These are phyloP conservation scores for Otis tarda DNA, from an alignment of 2,113 vertebrate genomes.

Conservation along the genomic window DNA sequence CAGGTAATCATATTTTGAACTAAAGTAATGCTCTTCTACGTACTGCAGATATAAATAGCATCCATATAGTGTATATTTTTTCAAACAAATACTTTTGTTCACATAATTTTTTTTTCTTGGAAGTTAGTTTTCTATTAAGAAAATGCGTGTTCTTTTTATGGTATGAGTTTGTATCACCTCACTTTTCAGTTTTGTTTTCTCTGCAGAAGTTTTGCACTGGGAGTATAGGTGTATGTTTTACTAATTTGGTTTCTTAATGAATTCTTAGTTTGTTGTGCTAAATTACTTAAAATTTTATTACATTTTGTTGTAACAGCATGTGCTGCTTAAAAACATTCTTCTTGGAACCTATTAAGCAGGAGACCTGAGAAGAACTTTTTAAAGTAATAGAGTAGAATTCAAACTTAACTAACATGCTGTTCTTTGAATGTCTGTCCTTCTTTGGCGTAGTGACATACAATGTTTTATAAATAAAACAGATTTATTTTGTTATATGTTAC, in stretches of 20 bases:
- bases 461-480: background rate
- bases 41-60: background rate
- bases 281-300: background rate
- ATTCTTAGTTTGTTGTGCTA: background rate
- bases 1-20: constrained; percentile 74
- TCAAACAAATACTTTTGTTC: background rate
- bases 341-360: background rate
- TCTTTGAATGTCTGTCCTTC: background rate
- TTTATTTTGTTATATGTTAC: background rate
- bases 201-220: background rate
- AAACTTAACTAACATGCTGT: background rate
- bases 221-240: background rate
- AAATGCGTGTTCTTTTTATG: background rate
- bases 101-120: background rate
- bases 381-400: background rate
- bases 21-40: background rate
- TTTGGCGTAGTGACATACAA: background rate
- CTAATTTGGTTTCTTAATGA: background rate
- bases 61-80: background rate
- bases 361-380: background rate
- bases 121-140: background rate
- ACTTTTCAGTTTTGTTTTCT: background rate
- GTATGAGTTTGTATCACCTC: background rate
- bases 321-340: background rate
- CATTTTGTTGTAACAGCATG: background rate